Evolutionary conservation across 2,888 invertebrate genomes (phyloP).

Genomic region (Brachypalpus laphriformis): DNA sequence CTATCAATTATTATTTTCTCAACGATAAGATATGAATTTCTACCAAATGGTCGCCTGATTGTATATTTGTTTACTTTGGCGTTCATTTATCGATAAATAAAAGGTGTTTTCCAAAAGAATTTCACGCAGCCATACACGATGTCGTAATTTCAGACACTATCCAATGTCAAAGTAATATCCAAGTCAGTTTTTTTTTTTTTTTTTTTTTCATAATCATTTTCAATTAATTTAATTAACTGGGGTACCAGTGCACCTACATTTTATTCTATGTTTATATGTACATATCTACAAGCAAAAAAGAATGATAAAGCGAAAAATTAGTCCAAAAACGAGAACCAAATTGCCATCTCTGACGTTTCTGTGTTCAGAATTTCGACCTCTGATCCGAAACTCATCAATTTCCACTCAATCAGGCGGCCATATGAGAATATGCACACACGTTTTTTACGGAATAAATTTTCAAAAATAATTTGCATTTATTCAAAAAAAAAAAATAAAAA

Average conservation of each 20-base stretch:
- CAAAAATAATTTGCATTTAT: constrained; percentile 25
- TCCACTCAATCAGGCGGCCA: constrained; percentile 19
- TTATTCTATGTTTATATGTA: neutral
- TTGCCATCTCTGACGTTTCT: constrained; percentile 11
- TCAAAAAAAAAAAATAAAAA: constrained; percentile 3
- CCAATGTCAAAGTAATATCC: constrained; percentile 16
- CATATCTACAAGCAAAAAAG: neutral
- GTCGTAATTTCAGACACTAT: neutral
- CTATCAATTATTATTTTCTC: neutral
- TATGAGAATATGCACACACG: neutral
- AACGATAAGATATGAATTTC: constrained; percentile 32
- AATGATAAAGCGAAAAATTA: neutral
- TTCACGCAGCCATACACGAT: neutral
- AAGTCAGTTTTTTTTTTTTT: neutral
- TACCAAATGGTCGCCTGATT: constrained; percentile 8
- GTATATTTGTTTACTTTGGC: constrained; percentile 8
- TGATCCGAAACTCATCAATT: constrained; percentile 44
- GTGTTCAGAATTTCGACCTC: constrained; percentile 40
- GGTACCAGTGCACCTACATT: constrained; percentile 11
- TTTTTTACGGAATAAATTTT: constrained; percentile 28
- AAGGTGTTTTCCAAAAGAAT: neutral
- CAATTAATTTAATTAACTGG: constrained; percentile 18
- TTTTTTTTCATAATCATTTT: neutral
- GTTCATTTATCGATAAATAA: neutral
- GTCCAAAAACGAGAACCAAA: neutral